These are phyloP conservation scores for Steatocranus sp. DNA, from an alignment of 2,797 vertebrate species.

Conservation along the genomic window DNA sequence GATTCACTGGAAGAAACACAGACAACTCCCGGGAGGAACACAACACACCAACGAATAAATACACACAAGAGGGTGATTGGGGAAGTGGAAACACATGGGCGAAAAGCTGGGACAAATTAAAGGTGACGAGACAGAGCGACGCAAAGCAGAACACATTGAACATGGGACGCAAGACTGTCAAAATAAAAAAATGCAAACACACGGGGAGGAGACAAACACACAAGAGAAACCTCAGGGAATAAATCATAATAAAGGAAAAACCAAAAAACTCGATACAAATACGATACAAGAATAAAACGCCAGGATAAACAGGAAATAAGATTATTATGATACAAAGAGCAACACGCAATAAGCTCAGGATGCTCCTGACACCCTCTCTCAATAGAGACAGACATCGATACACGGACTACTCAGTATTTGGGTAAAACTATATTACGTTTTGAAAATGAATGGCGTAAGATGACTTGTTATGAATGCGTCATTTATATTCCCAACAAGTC, in stretches of 20 bases:
- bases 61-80: neutral
- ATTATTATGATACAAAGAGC: neutral
- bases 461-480: neutral
- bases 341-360: neutral
- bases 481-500: neutral
- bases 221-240: neutral
- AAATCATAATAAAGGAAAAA: neutral
- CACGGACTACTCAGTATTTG: neutral
- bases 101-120: neutral
- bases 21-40: neutral
- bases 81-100: neutral
- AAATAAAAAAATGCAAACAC: neutral
- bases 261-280: neutral
- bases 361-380: neutral
- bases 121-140: neutral
- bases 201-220: neutral
- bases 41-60: neutral
- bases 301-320: too few species aligned
- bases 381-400: too few species aligned
- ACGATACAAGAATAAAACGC: too few species aligned
- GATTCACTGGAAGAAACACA: neutral
- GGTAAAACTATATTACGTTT: neutral
- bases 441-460: neutral
- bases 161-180: rapidly evolving
- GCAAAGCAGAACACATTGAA: rapidly evolving